Base-by-base conservation (phyloP, 2,113 vertebrate species). In the Clupea harengus region DNA sequence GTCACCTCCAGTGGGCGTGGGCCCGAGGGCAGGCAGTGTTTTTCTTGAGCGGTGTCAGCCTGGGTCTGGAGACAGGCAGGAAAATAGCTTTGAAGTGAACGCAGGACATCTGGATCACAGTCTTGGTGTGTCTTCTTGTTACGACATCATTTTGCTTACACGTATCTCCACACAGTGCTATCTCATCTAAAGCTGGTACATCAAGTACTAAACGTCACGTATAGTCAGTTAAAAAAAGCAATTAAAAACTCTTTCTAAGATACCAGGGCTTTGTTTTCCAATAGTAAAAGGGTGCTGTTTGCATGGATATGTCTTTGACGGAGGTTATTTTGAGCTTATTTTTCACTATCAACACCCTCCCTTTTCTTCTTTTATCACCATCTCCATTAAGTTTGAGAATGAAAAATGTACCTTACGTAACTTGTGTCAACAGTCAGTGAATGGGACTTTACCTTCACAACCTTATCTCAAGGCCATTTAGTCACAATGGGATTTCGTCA, bases 1-100 rank as follows among this genome's bases (percentile, higher is more conserved):
- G 88, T 88, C 81, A 89, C 93, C 93, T 93, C 89, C 93, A 90
- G 88, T 83, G 83, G 25, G 49, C 50, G 82, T 85, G 87, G 52
- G 39, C 28, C 86, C 84, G 85, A 39, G 39, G 39, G 39, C 39
- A 39, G 39, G 84, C 84, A 85, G 89, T 82, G 86, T 84, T 85
- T 78, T 91, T 91, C 88, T 83, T 89, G 20, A 45, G 81, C 25
- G 86, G 57, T 81, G 81, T 18, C 84, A 49, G 64, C 86, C 46
- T 83, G 78, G 47, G 80, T 86, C 84, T 52, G 57, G 83, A 4
- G 67, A 80, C 86, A 57, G 80, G 60, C 50, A 52, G 50, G 47
- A n/a, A 45, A 50, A 67, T 52, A 15, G 46, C 25, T 72, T 32
- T 72, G 64, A 72, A 72, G 25, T 32, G 9, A 4, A 28, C 64